These are phyloP conservation scores for Pterocles burchelli DNA, from an alignment of 2,113 vertebrate species.

Conservation along the genomic window DNA sequence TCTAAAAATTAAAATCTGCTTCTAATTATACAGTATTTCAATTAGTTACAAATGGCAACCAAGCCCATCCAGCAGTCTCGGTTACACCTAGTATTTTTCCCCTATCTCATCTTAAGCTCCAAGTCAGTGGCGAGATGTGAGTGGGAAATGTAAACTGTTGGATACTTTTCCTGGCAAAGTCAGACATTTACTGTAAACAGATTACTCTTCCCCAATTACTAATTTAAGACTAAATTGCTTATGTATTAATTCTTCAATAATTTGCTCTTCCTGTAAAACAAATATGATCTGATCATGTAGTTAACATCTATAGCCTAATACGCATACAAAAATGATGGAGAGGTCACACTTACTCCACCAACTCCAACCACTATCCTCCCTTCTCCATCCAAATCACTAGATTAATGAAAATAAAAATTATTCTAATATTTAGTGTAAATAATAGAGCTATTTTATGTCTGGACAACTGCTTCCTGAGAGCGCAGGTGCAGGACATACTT, in stretches of 20 bases:
- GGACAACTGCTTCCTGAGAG: not conserved
- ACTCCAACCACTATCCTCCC: fast-evolving
- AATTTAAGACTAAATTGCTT: conserved; percentile 13
- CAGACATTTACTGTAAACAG: not conserved
- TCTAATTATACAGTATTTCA: not conserved
- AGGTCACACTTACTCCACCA: not conserved
- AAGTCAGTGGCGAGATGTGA: not conserved
- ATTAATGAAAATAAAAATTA: not conserved
- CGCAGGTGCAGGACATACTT: not conserved
- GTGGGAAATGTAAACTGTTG: not conserved
- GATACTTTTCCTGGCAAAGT: conserved; percentile 12
- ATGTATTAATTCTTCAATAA: not conserved
- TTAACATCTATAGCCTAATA: not conserved
- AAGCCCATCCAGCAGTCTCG: not conserved
- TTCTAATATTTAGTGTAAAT: not conserved
- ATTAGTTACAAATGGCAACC: not conserved
- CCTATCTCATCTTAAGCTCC: not conserved
- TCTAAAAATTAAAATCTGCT: not conserved
- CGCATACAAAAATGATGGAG: not conserved
- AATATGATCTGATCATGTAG: not conserved
- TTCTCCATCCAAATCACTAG: not conserved
- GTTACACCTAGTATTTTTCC: not conserved
- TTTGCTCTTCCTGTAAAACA: not conserved
- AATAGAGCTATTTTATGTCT: not conserved
- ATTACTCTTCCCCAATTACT: conserved; percentile 28